phyloP scores from a whole-genome alignment of 1,140 invertebrate genomes.

The Protaetia brevitarsis region DNA sequence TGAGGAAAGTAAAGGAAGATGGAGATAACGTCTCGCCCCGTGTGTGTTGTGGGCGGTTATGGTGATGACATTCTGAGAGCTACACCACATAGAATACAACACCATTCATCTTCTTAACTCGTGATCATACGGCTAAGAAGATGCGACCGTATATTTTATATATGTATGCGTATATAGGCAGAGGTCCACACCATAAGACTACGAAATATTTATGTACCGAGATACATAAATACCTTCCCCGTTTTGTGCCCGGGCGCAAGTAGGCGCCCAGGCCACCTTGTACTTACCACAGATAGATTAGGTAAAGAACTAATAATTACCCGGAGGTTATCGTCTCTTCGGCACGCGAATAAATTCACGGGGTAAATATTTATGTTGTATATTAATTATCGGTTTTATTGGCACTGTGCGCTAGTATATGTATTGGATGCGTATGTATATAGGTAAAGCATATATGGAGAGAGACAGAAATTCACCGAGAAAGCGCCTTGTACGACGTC shows the following conservation, averaged over 20 bases:
- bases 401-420: neutral
- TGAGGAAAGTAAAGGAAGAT: neutral
- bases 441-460: too few species aligned
- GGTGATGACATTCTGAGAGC: constrained; percentile 21
- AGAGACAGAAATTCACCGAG: neutral
- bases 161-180: neutral
- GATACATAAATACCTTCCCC: neutral
- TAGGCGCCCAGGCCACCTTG: neutral
- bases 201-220: neutral
- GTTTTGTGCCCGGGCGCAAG: neutral
- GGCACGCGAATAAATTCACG: constrained; percentile 10
- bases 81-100: constrained; percentile 18
- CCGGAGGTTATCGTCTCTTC: neutral
- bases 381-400: constrained; percentile 23
- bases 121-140: too few species aligned
- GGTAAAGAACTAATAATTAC: constrained; percentile 23
- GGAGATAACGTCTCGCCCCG: neutral
- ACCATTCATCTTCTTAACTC: constrained; percentile 23
- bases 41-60: constrained; percentile 16
- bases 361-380: constrained; percentile 2
- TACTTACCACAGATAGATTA: constrained; percentile 2
- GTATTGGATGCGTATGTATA: neutral
- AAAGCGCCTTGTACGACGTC: neutral
- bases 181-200: neutral
- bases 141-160: too few species aligned